A percentile compares a stretch with the other conserved stretches of the same genome.
Evolutionary conservation across 1,140 invertebrate species (phyloP).

Genomic region (Nasonia longicornis): DNA sequence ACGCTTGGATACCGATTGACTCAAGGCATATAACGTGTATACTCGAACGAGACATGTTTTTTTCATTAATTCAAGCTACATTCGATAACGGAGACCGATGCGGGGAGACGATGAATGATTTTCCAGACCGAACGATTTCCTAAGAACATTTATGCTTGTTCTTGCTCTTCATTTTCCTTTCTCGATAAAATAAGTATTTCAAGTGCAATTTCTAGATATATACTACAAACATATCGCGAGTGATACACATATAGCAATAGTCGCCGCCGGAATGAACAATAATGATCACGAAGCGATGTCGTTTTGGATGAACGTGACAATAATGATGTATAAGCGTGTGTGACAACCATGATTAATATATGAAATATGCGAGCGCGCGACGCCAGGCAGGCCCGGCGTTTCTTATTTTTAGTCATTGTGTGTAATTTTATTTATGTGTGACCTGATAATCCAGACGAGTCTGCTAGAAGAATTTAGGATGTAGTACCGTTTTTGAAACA

Average conservation of each 20-base stretch:
- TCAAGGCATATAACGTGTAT: neutral
- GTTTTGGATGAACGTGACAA: neutral
- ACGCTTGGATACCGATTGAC: neutral
- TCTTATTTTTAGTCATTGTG: neutral
- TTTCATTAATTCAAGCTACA: neutral
- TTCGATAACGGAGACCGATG: neutral
- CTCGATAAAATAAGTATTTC: conserved; percentile 13
- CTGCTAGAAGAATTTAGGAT: neutral
- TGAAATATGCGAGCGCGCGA: neutral
- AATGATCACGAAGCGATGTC: neutral
- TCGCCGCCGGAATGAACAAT: neutral
- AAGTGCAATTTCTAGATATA: conserved; percentile 3
- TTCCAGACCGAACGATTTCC: neutral
- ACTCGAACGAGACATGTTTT: neutral
- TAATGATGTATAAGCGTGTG: neutral
- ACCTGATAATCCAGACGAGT: neutral
- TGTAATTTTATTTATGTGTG: neutral
- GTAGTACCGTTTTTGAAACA: neutral
- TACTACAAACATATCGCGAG: neutral
- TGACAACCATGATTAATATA: neutral
- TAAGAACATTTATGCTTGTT: neutral
- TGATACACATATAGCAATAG: neutral
- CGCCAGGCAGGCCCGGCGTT: neutral
- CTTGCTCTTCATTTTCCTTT: neutral
- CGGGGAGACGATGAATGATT: neutral